Conservation (phyloP, 2,888 invertebrate species). For the Junonia oenone region DNA sequence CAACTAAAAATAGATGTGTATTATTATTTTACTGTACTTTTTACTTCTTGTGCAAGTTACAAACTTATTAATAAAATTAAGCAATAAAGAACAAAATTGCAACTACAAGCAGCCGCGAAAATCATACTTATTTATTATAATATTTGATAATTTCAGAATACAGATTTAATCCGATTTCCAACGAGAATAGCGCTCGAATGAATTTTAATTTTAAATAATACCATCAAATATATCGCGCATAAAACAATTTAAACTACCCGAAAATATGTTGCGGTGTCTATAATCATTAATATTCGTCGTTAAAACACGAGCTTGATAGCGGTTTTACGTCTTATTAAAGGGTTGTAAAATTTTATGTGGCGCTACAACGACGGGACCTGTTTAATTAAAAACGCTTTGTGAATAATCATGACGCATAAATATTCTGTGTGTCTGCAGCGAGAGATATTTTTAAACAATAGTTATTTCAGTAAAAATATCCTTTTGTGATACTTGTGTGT, state of each 20-base stretch:
- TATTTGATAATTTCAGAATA: no score
- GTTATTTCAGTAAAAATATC: not conserved
- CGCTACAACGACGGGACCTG: conserved; percentile 52
- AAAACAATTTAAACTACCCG: conserved; percentile 31
- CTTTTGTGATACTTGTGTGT: not conserved
- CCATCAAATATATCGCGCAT: conserved; percentile 17
- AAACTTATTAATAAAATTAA: no score
- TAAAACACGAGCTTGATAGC: conserved; percentile 60
- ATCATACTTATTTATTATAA: no score
- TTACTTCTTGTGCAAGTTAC: no score
- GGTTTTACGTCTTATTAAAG: conserved; percentile 75
- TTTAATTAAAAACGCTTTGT: conserved; percentile 75
- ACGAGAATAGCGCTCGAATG: not conserved
- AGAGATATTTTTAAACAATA: conserved; percentile 7
- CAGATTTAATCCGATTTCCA: not conserved
- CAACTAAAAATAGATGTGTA: no score
- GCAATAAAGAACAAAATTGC: no score
- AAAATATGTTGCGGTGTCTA: conserved; percentile 60
- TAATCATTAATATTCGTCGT: conserved; percentile 70
- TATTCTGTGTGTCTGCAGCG: conserved; percentile 40
- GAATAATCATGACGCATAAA: conserved; percentile 71
- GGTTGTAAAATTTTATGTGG: conserved; percentile 75
- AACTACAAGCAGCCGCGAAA: no score
- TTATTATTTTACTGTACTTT: no score
- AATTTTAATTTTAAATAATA: conserved; percentile 6